Percentiles rank a stretch among this genome's conserved stretches.
phyloP scores from a whole-genome alignment of 1,140 invertebrate genomes.

The Caenorhabditis brenneri region DNA sequence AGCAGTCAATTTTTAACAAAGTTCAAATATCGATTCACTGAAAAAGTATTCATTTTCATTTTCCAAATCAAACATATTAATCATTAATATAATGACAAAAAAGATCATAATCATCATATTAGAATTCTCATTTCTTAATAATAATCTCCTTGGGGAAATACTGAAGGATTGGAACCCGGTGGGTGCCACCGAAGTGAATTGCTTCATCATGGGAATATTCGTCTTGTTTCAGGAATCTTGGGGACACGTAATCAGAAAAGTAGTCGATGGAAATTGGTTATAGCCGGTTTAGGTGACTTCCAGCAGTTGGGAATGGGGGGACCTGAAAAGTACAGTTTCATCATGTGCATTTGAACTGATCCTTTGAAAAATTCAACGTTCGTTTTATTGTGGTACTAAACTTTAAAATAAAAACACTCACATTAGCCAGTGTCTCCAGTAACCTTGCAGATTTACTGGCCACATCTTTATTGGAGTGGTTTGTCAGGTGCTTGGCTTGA shows the following conservation, averaged over 20 bases:
- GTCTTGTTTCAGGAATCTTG: not conserved
- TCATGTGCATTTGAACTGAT: no score
- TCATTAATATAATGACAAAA: no score
- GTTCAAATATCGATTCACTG: no score
- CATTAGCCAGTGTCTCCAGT: slow-evolving; percentile 52
- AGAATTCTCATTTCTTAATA: no score
- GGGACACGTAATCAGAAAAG: not conserved
- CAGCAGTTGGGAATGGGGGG: slow-evolving; percentile 22
- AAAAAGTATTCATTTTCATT: no score
- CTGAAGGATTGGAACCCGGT: no score
- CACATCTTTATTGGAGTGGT: slow-evolving; percentile 49
- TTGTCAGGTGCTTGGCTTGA: not conserved
- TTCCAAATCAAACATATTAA: no score
- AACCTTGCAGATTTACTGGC: slow-evolving; percentile 51
- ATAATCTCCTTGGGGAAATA: no score
- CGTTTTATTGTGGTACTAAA: no score
- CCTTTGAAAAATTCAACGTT: no score
- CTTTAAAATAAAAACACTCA: not conserved
- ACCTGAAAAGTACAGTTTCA: not conserved
- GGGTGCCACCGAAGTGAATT: slow-evolving; percentile 32
- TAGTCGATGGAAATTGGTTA: not conserved
- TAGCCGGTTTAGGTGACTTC: slow-evolving; percentile 31
- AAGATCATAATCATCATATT: not conserved
- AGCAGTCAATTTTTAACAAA: no score
- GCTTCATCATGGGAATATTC: not conserved